phyloP scores from a whole-genome alignment of 2,888 invertebrate genomes.

The Ypsolopha sequella region DNA sequence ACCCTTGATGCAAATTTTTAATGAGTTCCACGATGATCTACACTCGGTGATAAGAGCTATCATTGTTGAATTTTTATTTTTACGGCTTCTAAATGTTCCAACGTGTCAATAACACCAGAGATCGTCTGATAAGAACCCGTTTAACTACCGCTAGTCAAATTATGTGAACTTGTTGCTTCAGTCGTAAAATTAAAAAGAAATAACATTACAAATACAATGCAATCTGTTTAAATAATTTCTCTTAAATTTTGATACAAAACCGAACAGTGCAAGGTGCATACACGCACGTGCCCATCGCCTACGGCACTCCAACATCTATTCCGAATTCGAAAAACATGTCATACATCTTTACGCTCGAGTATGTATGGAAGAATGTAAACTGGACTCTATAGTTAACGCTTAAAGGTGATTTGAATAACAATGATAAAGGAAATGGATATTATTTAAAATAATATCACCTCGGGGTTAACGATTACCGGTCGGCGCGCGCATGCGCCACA shows the following conservation, averaged over 20 bases:
- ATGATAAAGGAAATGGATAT: slow-evolving; percentile 61
- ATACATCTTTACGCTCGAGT: slow-evolving; percentile 57
- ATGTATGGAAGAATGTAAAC: slow-evolving; percentile 36
- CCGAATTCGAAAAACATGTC: slow-evolving; percentile 63
- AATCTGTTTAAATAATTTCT: slow-evolving; percentile 1
- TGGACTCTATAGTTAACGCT: slow-evolving; percentile 47
- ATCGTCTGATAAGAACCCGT: neutral
- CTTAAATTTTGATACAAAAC: neutral
- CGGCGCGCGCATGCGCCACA: slow-evolving; percentile 62
- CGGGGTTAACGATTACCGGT: slow-evolving; percentile 70
- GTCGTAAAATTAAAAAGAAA: neutral
- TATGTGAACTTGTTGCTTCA: neutral
- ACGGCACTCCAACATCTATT: slow-evolving; percentile 53
- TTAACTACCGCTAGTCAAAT: neutral
- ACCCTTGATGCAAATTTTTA: slow-evolving; percentile 9
- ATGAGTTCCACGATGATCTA: neutral
- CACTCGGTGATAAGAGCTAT: neutral
- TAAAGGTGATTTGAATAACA: slow-evolving; percentile 59
- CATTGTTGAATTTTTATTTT: neutral
- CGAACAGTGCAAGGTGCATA: slow-evolving; percentile 52
- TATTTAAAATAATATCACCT: slow-evolving; percentile 69
- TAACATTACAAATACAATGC: neutral
- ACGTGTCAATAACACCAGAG: neutral
- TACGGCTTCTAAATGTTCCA: neutral
- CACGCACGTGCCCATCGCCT: slow-evolving; percentile 62